These are phyloP conservation scores for Oligia fasciuncula DNA, from an alignment of 2,888 invertebrate species.

Conservation along the genomic window DNA sequence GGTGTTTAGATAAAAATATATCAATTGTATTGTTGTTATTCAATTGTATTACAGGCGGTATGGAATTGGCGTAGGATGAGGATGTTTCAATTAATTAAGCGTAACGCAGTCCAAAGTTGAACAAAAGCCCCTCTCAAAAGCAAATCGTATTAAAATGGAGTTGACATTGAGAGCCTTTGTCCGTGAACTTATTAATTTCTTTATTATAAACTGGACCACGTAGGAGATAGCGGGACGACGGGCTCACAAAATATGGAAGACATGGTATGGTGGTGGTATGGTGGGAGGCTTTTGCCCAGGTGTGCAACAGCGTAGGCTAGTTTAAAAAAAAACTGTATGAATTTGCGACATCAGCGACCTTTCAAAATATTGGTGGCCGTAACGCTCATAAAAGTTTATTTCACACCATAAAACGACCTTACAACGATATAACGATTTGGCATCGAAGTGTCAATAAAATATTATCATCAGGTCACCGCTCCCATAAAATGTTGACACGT, in stretches of 20 bases:
- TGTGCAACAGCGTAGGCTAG: background rate
- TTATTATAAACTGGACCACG: background rate
- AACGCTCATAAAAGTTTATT: constrained; percentile 50
- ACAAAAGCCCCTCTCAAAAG: background rate
- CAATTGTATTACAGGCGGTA: too few relatives aligned
- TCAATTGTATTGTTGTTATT: too few relatives aligned
- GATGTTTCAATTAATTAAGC: background rate
- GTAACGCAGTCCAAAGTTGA: background rate
- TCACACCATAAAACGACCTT: constrained; percentile 46
- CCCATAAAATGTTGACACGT: constrained; percentile 67
- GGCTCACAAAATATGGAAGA: background rate
- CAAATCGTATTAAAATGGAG: background rate
- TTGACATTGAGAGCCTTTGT: background rate
- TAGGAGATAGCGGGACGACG: background rate
- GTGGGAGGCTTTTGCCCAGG: accelerated
- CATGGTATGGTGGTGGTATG: background rate
- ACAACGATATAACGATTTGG: constrained; percentile 53
- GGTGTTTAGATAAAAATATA: background rate
- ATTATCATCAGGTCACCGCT: constrained; percentile 67
- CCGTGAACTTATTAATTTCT: too few relatives aligned
- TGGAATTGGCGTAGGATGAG: background rate
- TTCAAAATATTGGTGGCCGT: constrained; percentile 43
- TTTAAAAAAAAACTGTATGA: background rate
- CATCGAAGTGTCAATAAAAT: constrained; percentile 67
- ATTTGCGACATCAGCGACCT: constrained; percentile 17